A percentile compares a stretch with the other conserved stretches of the same genome.
These are phyloP conservation scores for Atta texana DNA, from an alignment of 1,140 invertebrate genomes.

Conservation along the genomic window DNA sequence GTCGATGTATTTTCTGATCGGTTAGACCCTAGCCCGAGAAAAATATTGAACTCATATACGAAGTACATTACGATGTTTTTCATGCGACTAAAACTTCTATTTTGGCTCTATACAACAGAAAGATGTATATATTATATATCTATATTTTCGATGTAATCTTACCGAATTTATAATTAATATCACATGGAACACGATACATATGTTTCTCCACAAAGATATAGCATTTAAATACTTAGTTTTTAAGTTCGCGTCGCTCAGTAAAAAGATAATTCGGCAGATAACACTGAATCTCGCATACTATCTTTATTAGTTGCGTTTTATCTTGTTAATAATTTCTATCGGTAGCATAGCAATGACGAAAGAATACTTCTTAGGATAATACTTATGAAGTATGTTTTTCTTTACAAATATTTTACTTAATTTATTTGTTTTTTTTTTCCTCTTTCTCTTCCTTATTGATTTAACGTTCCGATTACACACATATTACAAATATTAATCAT, in stretches of 20 bases:
- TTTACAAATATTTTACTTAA: background rate
- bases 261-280: background rate
- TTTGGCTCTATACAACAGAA: conserved; percentile 6
- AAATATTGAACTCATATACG: conserved; percentile 1
- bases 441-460: conserved; percentile 11
- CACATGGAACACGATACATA: background rate
- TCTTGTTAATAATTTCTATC: conserved; percentile 27
- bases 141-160: conserved; percentile 38
- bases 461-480: background rate
- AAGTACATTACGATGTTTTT: conserved; percentile 31
- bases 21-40: background rate
- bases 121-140: conserved; percentile 26
- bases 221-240: background rate
- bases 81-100: background rate
- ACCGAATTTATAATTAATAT: background rate
- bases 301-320: background rate
- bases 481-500: background rate
- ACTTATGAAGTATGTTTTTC: background rate
- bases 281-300: background rate
- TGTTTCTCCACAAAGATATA: background rate
- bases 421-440: conserved; percentile 18
- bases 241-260: background rate
- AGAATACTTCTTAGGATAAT: background rate
- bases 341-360: background rate
- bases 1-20: conserved; percentile 45